Evolutionary conservation across 2,113 vertebrate species (phyloP), one percentile per base, ranked within the genome.

Genomic region (Puntigrus tetrazona): DNA sequence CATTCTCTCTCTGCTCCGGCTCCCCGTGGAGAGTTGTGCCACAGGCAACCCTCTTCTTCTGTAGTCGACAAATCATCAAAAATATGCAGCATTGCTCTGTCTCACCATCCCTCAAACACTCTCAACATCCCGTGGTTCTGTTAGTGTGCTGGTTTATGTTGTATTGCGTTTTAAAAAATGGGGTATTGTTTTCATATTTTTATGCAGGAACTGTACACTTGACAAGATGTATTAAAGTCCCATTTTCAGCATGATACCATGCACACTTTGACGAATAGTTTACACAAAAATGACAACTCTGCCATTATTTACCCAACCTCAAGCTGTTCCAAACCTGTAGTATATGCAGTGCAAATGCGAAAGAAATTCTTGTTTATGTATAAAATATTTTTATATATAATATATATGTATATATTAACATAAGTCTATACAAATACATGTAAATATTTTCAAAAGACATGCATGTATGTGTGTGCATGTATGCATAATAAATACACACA

Each of bases 41-140:
- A 87, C 47, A 84, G 61, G 27, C 22, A 83, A 4, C 57, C 10
- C 36, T 57, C 13, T 63, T 52, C 38, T 29, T 81, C 78, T 70
- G 59, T 69, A 67, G 47, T 59, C n/a, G 27, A 81, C n/a, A 81
- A 84, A 41, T 77, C 83, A 84, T 70, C 63, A 78, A 69, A 81
- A 81, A 81, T 61, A 43, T 34, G 27, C 67, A 47, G 38, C 31
- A 59, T 47, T 57, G 14, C 77, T 76, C 55, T 38, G 31, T 78
- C 55, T 78, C 45, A 25, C 25, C 74, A 70, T 50, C n/a, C 45
- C 57, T 74, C 70, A 81, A 41, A 81, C 55, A 50, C 20, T 81
- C 52, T 70, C 5, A 84, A 38, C 34, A 81, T 69, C 57, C 36
- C 50, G 20, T 38, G 20, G 5, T 45, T 86, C 9, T 27, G 63